These are phyloP conservation scores for Ips typographus DNA, from an alignment of 1,140 invertebrate species.

Conservation along the genomic window DNA sequence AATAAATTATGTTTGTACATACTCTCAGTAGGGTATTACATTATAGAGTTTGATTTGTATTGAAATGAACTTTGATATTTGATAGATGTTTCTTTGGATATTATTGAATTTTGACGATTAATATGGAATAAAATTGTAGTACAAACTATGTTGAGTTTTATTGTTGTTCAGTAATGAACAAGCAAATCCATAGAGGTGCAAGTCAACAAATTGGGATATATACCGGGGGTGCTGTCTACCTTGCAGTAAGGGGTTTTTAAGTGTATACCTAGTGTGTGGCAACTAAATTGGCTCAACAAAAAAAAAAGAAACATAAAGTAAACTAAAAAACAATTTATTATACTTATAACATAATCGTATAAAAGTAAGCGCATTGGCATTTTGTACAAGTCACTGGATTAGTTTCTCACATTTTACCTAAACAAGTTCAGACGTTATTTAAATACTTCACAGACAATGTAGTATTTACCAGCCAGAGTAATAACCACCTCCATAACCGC, in stretches of 20 bases:
- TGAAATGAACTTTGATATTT: conserved; percentile 32
- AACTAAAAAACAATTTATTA: too few species aligned
- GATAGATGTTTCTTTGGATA: conserved; percentile 27
- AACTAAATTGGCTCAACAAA: too few species aligned
- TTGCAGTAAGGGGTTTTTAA: too few species aligned
- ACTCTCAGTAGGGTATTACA: conserved; percentile 14
- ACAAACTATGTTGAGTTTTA: conserved; percentile 17
- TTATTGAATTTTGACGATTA: conserved; percentile 28
- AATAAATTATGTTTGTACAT: conserved; percentile 28
- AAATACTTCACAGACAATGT: background rate
- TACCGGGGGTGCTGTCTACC: too few species aligned
- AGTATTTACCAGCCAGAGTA: conserved; percentile 6
- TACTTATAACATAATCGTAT: too few species aligned
- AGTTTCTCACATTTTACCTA: too few species aligned
- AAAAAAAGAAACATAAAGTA: too few species aligned
- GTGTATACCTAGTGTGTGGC: too few species aligned
- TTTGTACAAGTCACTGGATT: background rate
- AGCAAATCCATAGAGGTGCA: too few species aligned
- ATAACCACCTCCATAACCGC: conserved; percentile 15
- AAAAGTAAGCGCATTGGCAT: background rate
- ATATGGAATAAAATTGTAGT: conserved; percentile 34
- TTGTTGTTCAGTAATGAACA: background rate
- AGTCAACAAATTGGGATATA: too few species aligned
- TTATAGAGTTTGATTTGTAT: conserved; percentile 22
- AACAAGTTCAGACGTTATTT: too few species aligned